These are phyloP conservation scores for Thaumetopoea pityocampa DNA, from an alignment of 1,140 invertebrate genomes.

Conservation along the genomic window DNA sequence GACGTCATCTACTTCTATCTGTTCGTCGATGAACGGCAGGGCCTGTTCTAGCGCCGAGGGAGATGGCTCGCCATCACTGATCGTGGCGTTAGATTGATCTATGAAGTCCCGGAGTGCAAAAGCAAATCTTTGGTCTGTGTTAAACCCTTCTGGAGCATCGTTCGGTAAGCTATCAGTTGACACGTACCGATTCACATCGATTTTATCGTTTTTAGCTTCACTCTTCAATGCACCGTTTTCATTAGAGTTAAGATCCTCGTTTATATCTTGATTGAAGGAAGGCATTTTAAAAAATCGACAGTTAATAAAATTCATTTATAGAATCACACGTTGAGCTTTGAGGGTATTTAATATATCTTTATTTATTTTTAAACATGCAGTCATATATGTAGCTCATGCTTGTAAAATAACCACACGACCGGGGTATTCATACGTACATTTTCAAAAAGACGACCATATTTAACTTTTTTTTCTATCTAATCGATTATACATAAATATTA, in stretches of 20 bases:
- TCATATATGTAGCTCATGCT: no score
- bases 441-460: no score
- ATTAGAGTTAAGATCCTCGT: slow-evolving; percentile 53
- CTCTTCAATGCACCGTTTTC: slow-evolving; percentile 42
- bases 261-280: slow-evolving; percentile 60
- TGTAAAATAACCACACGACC: no score
- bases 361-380: no score
- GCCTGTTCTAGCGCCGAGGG: slow-evolving; percentile 39
- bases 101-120: slow-evolving; percentile 63
- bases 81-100: slow-evolving; percentile 33
- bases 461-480: slow-evolving; percentile 11
- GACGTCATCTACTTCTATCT: slow-evolving; percentile 33
- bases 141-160: slow-evolving; percentile 41
- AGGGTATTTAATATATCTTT: not conserved
- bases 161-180: slow-evolving; percentile 29
- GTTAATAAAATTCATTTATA: slow-evolving; percentile 31
- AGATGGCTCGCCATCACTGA: slow-evolving; percentile 44
- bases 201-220: slow-evolving; percentile 38
- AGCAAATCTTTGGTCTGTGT: slow-evolving; percentile 50
- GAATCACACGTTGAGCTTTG: not conserved
- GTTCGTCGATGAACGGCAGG: slow-evolving; percentile 62
- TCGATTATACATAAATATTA: no score
- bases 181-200: slow-evolving; percentile 35
- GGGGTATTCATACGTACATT: no score
- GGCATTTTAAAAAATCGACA: slow-evolving; percentile 46